Evolutionary conservation across 1,140 invertebrate genomes (phyloP).

Genomic region (Thrips palmi): DNA sequence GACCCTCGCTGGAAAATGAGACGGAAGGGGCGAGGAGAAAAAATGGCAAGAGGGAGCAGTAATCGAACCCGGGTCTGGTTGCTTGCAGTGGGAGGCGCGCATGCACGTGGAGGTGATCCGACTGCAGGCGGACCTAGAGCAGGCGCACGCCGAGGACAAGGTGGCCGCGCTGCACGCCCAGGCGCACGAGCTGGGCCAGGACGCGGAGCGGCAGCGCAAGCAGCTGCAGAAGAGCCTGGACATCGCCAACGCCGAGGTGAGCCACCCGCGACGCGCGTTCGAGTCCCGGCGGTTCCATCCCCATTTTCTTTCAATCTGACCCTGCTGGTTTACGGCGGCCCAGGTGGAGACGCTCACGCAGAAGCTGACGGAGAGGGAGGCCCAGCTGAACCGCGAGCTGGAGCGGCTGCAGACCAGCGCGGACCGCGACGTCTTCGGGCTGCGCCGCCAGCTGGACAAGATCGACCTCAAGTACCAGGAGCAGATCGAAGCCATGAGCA

Average conservation of each 20-base stretch:
- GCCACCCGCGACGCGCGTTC: too few species aligned
- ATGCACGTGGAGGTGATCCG: conserved; percentile 26
- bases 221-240: too few species aligned
- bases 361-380: conserved; percentile 31
- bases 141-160: conserved; percentile 37
- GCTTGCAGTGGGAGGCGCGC: conserved; percentile 23
- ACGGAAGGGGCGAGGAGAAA: too few species aligned
- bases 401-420: conserved; percentile 29
- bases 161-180: conserved; percentile 31
- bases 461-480: conserved; percentile 32
- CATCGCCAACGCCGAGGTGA: too few species aligned
- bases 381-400: conserved; percentile 32
- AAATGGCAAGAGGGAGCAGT: too few species aligned
- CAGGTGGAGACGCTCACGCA: conserved; percentile 33
- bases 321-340: too few species aligned
- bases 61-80: too few species aligned
- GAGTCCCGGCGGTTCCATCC: too few species aligned
- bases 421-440: conserved; percentile 31
- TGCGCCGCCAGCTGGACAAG: conserved; percentile 32
- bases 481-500: conserved; percentile 32
- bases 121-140: conserved; percentile 37
- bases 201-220: too few species aligned
- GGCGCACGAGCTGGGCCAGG: conserved; percentile 20
- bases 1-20: too few species aligned
- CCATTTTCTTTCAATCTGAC: too few species aligned